These are phyloP conservation scores for Sphenopsis melanotis DNA, from an alignment of 2,797 vertebrate species.

Conservation along the genomic window DNA sequence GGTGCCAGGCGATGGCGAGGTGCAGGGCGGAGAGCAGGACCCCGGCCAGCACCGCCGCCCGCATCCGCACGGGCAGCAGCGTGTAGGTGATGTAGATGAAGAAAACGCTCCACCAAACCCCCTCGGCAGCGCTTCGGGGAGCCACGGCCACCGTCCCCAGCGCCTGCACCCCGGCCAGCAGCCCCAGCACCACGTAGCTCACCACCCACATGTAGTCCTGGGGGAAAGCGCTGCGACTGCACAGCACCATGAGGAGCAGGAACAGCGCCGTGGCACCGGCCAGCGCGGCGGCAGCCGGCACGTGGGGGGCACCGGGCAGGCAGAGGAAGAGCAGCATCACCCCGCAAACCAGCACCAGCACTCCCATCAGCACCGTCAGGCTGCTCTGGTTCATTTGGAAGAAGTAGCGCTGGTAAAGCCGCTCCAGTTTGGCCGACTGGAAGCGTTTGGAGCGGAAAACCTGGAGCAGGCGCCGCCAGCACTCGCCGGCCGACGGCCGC, in stretches of 20 bases:
- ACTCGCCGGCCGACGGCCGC: constrained; percentile 73
- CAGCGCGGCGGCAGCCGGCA: constrained; percentile 81
- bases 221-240: constrained; percentile 93
- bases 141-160: constrained; percentile 84
- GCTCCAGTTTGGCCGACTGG: constrained; percentile 92
- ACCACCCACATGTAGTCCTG: constrained; percentile 98
- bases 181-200: constrained; percentile 90
- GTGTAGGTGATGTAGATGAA: constrained; percentile 98
- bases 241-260: constrained; percentile 91
- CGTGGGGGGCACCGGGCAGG: constrained; percentile 76
- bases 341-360: constrained; percentile 87
- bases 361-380: constrained; percentile 94
- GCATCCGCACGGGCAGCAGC: constrained; percentile 92
- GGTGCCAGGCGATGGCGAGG: constrained; percentile 87
- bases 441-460: constrained; percentile 96
- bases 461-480: constrained; percentile 83
- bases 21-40: constrained; percentile 85
- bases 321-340: constrained; percentile 94
- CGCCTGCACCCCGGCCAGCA: constrained; percentile 85
- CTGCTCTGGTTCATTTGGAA: constrained; percentile 98
- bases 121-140: constrained; percentile 86
- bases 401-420: constrained; percentile 96
- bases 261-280: constrained; percentile 87
- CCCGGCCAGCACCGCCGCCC: constrained; percentile 90
- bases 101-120: constrained; percentile 95